Evolutionary conservation across 2,888 invertebrate species (phyloP).

Genomic region (Timema cristinae): DNA sequence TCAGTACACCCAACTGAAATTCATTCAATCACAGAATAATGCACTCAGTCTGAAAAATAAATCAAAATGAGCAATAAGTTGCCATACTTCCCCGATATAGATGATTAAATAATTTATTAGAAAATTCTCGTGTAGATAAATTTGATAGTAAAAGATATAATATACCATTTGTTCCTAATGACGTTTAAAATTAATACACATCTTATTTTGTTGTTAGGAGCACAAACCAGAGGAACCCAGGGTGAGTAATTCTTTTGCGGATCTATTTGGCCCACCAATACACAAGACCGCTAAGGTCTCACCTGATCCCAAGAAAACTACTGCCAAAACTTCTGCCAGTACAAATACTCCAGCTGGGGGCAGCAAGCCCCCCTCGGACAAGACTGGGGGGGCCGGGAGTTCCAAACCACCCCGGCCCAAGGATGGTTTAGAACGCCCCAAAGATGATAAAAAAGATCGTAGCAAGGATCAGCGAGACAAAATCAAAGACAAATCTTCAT

Average conservation of each 20-base stretch:
- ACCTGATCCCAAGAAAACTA: constrained; percentile 58
- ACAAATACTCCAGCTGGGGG: constrained; percentile 37
- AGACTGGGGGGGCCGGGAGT: constrained; percentile 42
- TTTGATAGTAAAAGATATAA: too few species aligned
- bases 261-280: constrained; percentile 79
- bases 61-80: too few species aligned
- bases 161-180: background rate
- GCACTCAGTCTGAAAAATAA: too few species aligned
- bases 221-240: constrained; percentile 26
- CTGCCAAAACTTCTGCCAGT: constrained; percentile 27
- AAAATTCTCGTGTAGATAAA: too few species aligned
- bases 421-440: constrained; percentile 42
- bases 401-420: constrained; percentile 19
- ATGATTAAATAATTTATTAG: too few species aligned
- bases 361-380: constrained; percentile 48
- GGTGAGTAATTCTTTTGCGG: constrained; percentile 60
- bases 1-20: too few species aligned
- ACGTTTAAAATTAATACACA: background rate
- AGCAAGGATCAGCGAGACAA: constrained; percentile 51
- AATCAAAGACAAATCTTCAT: constrained; percentile 46
- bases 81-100: too few species aligned
- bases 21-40: too few species aligned
- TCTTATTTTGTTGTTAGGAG: constrained; percentile 27
- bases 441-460: constrained; percentile 51
- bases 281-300: constrained; percentile 70